A percentile compares a stretch with the other conserved stretches of the same genome.
These are phyloP conservation scores for Lepidurus apus DNA, from an alignment of 1,140 invertebrate species.

Conservation along the genomic window DNA sequence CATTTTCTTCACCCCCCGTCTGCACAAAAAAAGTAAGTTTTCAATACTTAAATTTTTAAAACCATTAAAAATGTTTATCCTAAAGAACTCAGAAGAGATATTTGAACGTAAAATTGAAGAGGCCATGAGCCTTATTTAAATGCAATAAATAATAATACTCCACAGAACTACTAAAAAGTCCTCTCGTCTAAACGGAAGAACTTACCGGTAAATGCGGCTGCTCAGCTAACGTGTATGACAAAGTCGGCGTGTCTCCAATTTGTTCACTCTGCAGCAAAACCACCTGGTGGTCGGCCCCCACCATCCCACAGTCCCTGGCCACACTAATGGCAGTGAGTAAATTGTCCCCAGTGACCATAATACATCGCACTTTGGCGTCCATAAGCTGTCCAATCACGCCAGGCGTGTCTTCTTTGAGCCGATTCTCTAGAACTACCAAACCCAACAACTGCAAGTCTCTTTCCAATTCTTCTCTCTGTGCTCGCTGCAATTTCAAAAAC, in stretches of 20 bases:
- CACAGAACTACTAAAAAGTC: not conserved
- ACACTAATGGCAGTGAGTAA: conserved; percentile 88
- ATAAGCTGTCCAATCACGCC: conserved; percentile 68
- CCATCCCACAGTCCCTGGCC: conserved; percentile 81
- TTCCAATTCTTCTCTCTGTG: conserved; percentile 63
- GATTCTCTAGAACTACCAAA: conserved; percentile 83
- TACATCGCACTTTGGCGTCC: conserved; percentile 71
- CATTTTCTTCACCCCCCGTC: not conserved
- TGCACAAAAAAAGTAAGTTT: not conserved
- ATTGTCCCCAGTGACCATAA: conserved; percentile 95
- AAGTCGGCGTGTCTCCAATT: conserved; percentile 45
- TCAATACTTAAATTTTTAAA: too few species aligned
- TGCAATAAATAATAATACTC: too few species aligned
- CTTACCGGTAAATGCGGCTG: conserved; percentile 34
- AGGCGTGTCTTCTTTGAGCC: conserved; percentile 76
- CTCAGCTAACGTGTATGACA: conserved; percentile 45
- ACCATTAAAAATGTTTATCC: too few species aligned
- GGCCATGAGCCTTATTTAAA: too few species aligned
- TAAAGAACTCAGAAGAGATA: too few species aligned
- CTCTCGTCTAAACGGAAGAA: not conserved
- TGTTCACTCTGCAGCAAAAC: conserved; percentile 57
- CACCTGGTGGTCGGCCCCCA: conserved; percentile 66
- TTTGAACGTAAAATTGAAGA: too few species aligned
- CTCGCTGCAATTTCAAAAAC: conserved; percentile 47
- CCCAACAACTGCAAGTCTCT: conserved; percentile 68